phyloP scores from a whole-genome alignment of 2,113 vertebrate species.

The Leucosticte australis region DNA sequence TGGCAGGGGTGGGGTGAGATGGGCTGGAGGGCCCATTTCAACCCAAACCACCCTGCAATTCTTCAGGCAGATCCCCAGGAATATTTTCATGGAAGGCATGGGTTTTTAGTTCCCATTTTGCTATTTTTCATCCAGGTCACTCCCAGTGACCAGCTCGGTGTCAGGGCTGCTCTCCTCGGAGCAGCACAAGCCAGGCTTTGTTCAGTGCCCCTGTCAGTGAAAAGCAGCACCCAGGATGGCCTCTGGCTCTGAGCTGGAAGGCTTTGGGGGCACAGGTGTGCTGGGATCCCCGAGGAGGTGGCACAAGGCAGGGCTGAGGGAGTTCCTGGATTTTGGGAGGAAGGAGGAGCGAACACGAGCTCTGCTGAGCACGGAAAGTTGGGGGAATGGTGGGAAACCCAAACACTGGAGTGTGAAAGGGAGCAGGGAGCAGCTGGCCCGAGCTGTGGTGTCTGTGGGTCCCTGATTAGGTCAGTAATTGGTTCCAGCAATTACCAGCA shows the following conservation, averaged over 20 bases:
- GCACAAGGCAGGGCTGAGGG: not conserved
- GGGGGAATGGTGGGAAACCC: not conserved
- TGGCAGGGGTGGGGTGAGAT: no score
- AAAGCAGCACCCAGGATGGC: not conserved
- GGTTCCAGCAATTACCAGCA: slow-evolving; percentile 72
- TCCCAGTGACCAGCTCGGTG: no score
- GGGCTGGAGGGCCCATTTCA: not conserved
- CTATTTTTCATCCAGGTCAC: no score
- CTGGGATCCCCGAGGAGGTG: not conserved
- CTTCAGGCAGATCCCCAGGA: not conserved
- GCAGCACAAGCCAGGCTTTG: not conserved
- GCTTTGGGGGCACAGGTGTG: not conserved
- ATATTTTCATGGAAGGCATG: no score
- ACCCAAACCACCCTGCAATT: not conserved
- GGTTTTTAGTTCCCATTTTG: no score
- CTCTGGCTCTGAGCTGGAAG: not conserved
- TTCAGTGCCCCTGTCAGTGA: not conserved
- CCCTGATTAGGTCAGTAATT: slow-evolving; percentile 71
- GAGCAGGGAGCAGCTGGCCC: slow-evolving; percentile 19
- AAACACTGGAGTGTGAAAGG: not conserved
- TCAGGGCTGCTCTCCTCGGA: no score
- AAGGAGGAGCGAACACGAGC: not conserved
- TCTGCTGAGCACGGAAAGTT: not conserved
- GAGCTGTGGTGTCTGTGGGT: not conserved
- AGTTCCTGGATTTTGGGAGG: not conserved